Base-by-base conservation (phyloP, 2,113 vertebrate species). In the Podarcis muralis region DNA sequence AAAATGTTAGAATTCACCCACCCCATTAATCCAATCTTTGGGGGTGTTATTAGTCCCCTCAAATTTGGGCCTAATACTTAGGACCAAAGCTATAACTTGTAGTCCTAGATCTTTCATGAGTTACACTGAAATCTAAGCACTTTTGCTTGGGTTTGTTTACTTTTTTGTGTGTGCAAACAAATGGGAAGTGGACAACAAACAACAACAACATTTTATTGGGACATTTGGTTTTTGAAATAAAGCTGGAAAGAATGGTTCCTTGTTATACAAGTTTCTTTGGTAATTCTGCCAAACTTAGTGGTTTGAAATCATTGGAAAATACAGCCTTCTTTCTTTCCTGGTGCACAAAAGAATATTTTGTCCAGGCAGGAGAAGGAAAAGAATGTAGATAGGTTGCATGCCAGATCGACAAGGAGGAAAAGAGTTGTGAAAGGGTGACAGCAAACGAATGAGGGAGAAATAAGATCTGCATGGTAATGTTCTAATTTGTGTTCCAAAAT, bases 371-470 rank as follows among this genome's bases (percentile, higher is more conserved):
- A 84, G 30, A 25, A 40, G 32, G 32, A 84, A 79, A 22, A 57
- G n/a, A 84, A 84, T 84, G 7, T 16, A 79, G 62, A 79, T 86
- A 65, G 69, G 65, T 32, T 12, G 76, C 30, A 27, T 6, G 15
- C 40, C 22, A 59, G 48, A 84, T 43, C 57, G 83, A 79, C 25
- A 84, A 37, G 0, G n/a, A 5, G 83, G 82, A 32, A 89, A 85
- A 59, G 75, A 69, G 59, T 71, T 83, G 89, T 25, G 84, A 79
- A 16, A 69, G 48, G 35, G 1, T 91, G 8, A 11, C 43, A 16
- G 32, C 23, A 30, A 37, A 15, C 59, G n/a, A 80, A n/a, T 79
- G 83, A 87, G 78, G 27, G n/a, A 91, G 5, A 53, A 90, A 90
- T 82, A 18, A 83, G 75, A 53, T 2, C 88, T n/a, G 6, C 30